phyloP scores from a whole-genome alignment of 2,113 vertebrate species.

The Pao palembangensis region DNA sequence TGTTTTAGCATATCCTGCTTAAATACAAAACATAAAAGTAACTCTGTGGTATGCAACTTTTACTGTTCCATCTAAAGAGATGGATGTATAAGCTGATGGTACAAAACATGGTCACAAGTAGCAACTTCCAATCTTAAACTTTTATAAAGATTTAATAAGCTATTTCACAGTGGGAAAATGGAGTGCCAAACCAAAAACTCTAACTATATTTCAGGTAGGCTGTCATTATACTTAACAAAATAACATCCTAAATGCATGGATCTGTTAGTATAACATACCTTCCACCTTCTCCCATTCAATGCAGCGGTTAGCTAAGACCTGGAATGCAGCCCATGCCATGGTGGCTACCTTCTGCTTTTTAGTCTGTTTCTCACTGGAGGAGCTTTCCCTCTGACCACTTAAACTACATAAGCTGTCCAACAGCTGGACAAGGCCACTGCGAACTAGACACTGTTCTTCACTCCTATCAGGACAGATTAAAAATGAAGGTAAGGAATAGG shows the following conservation, averaged over 20 bases:
- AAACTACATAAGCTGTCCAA: conserved; percentile 95
- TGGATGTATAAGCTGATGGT: too few relatives aligned
- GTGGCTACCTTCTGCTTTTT: conserved; percentile 97
- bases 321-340: conserved; percentile 99
- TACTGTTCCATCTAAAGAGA: too few relatives aligned
- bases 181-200: too few relatives aligned
- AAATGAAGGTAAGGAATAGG: background rate
- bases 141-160: too few relatives aligned
- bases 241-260: background rate
- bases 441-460: conserved; percentile 94
- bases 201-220: too few relatives aligned
- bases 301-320: conserved; percentile 95
- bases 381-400: conserved; percentile 90
- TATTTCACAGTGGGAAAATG: too few relatives aligned
- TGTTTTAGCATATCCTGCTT: too few relatives aligned
- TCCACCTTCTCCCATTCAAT: conserved; percentile 99
- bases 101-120: too few relatives aligned
- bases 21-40: background rate
- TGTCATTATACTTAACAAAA: too few relatives aligned
- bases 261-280: conserved; percentile 71
- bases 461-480: conserved; percentile 74
- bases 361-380: conserved; percentile 94
- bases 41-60: background rate
- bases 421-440: conserved; percentile 95
- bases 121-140: too few relatives aligned